A percentile compares a stretch with the other conserved stretches of the same genome.
phyloP scores from a whole-genome alignment of 2,888 invertebrate genomes.

The Agrochola lota region DNA sequence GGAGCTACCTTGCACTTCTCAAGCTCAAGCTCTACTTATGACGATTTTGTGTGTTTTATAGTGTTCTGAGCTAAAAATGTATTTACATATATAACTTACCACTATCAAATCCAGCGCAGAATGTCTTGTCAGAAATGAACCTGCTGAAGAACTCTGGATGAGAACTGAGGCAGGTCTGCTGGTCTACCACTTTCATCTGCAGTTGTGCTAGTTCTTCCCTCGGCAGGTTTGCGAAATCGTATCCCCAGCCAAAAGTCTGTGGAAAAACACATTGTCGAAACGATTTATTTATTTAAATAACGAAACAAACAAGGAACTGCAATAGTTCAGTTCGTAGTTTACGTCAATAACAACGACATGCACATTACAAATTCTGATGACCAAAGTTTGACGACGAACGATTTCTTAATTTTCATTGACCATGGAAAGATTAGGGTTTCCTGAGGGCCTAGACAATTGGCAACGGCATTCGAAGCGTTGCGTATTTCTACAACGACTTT shows the following conservation, averaged over 20 bases:
- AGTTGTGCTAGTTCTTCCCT: conserved; percentile 86
- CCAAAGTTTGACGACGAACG: not conserved
- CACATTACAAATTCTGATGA: not conserved
- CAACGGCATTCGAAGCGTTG: too few species aligned
- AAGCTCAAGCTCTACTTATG: too few species aligned
- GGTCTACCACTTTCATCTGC: conserved; percentile 90
- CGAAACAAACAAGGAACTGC: too few species aligned
- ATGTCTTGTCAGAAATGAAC: conserved; percentile 51
- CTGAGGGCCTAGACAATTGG: not conserved
- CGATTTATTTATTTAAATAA: too few species aligned
- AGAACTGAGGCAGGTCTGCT: conserved; percentile 85
- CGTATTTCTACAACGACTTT: not conserved
- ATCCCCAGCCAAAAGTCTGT: conserved; percentile 64
- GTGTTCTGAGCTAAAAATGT: not conserved
- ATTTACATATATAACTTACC: conserved; percentile 25
- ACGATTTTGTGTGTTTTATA: not conserved
- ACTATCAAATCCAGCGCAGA: conserved; percentile 57
- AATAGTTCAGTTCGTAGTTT: too few species aligned
- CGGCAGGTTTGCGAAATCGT: conserved; percentile 40
- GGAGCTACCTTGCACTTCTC: too few species aligned
- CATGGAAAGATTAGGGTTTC: not conserved
- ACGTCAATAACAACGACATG: too few species aligned
- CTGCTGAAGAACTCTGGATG: conserved; percentile 38
- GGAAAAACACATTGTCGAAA: not conserved
- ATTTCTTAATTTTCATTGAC: not conserved